These are phyloP conservation scores for Dicyrtomina minuta DNA, from an alignment of 2,888 invertebrate genomes.

Conservation along the genomic window DNA sequence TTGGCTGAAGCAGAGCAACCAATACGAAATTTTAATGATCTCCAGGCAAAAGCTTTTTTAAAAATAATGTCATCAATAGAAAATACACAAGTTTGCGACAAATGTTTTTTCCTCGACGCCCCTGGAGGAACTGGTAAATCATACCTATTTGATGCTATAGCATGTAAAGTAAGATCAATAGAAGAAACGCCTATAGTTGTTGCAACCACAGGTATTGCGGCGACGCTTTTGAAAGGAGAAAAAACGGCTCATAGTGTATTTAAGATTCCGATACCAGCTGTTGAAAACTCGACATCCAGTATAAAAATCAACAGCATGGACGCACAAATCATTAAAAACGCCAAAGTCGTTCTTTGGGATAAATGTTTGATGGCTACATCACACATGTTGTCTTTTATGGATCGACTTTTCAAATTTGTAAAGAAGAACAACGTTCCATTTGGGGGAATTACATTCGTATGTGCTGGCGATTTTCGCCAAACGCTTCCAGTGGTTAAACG, in stretches of 20 bases:
- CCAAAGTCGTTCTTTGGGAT: neutral
- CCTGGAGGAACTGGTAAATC: conserved; percentile 58
- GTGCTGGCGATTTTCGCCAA: conserved; percentile 5
- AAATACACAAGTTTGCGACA: neutral
- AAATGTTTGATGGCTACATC: neutral
- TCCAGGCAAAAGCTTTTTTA: neutral
- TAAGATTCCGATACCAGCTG: conserved; percentile 49
- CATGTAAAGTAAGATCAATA: conserved; percentile 38
- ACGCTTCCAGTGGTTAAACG: conserved; percentile 9
- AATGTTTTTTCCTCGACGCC: conserved; percentile 54
- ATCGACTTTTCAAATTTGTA: neutral
- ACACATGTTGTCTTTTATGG: neutral
- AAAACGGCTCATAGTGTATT: conserved; percentile 56
- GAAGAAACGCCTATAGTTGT: conserved; percentile 43
- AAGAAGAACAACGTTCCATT: neutral
- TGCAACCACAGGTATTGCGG: conserved; percentile 56
- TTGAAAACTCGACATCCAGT: conserved; percentile 15
- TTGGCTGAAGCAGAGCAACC: neutral
- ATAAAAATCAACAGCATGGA: neutral
- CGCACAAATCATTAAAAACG: neutral
- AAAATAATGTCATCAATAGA: conserved; percentile 50
- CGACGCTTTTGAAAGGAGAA: conserved; percentile 55
- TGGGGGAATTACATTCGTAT: neutral
- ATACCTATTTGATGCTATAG: conserved; percentile 42
- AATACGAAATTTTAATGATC: neutral